Evolutionary conservation across 2,888 invertebrate species (phyloP), one percentile per base, ranked within the genome.

Genomic region (Isotomurus palustris): DNA sequence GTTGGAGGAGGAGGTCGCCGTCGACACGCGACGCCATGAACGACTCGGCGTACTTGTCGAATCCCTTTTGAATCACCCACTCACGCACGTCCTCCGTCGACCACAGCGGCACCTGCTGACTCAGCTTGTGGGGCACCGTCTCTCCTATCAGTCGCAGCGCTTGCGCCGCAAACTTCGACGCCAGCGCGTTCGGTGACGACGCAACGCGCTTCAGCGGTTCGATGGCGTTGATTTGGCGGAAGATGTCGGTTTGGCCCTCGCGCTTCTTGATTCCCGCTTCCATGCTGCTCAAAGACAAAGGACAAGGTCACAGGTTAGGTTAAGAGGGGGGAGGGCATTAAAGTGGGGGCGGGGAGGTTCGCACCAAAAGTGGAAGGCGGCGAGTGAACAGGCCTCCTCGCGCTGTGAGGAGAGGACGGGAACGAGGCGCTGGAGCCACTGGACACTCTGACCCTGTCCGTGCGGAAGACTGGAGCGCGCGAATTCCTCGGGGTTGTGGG

Each of bases 11-110:
- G 51, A 99, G 80, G 79, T 99, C 99, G 6, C 97, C 97, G 75
- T 99, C 99, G 28, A 99, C 96, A 75, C 91, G 83, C 73, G 94
- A 92, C 54, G 89, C 88, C 43, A 85, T 83, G 75, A 99, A 97
- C 74, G 87, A 87, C 2, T 78, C 80, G 2, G 88, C 85, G 71
- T 87, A 92, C 73, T 88, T 86, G 17, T 83, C 82, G 75, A 96
- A 97, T 0, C 95, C 95, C 72, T 95, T 94, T 81, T 97, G 96
- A 74, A 91, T 92, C 0, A 99, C 92, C 97, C 97, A 99, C 77
- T 96, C 94, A 70, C 88, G 82, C 0, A 99, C 97, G 75, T 99
- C 97, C 75, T 91, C 91, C 21, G 86, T 86, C 0, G 93, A 93
- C 99, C 99, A 99, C 6, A 96, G 81, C 0, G 97, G 97, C 38